phyloP scores from a whole-genome alignment of 2,113 vertebrate genomes.

The Zosterops japonicus region DNA sequence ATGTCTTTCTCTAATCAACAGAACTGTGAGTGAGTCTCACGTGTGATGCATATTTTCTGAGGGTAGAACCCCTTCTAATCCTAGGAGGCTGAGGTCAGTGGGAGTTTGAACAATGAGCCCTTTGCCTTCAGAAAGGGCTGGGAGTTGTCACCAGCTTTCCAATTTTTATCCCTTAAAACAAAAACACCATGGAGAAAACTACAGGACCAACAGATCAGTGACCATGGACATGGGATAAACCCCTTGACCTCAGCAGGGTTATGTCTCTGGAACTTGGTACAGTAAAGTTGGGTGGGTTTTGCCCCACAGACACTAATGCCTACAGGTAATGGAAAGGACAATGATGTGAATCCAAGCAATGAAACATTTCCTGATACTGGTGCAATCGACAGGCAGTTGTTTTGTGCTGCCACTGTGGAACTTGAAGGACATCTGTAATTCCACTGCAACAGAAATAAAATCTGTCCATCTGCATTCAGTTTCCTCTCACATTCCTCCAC shows the following conservation, averaged over 20 bases:
- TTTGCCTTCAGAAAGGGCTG: neutral
- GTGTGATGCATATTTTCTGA: neutral
- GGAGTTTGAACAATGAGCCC: neutral
- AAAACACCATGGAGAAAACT: neutral
- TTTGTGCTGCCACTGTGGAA: neutral
- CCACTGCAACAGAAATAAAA: neutral
- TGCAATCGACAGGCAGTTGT: neutral
- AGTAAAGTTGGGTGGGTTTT: neutral
- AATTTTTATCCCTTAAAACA: neutral
- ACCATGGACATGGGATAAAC: neutral
- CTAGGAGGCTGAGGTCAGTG: conserved; percentile 2
- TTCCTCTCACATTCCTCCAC: neutral
- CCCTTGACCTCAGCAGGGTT: neutral
- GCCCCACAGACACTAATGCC: neutral
- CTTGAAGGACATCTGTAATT: neutral
- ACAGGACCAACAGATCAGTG: neutral
- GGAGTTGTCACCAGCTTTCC: neutral
- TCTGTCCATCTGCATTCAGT: neutral
- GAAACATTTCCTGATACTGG: neutral
- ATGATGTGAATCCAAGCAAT: neutral
- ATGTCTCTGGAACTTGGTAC: neutral
- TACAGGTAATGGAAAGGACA: neutral
- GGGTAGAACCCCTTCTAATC: neutral
- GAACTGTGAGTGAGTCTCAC: neutral
- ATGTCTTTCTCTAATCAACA: neutral